phyloP scores from a whole-genome alignment of 2,797 vertebrate genomes.

The Tolypeutes matacus region DNA sequence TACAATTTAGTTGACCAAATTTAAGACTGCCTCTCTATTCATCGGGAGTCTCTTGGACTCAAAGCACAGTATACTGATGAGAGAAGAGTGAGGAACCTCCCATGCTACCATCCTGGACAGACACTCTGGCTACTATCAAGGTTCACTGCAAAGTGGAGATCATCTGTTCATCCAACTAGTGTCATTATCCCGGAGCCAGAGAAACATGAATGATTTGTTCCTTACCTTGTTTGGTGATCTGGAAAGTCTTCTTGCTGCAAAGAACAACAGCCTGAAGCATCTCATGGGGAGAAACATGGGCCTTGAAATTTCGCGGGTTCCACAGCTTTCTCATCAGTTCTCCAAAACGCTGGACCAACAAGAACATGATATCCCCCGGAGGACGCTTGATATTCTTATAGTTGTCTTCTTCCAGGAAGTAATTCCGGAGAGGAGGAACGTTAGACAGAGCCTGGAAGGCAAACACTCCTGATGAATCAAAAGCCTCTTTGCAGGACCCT shows the following conservation, averaged over 20 bases:
- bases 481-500: fast-evolving
- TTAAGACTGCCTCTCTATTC: neutral
- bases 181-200: neutral
- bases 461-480: neutral
- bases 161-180: neutral
- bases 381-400: constrained; percentile 94
- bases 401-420: constrained; percentile 98
- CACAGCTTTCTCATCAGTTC: constrained; percentile 98
- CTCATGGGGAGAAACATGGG: constrained; percentile 98
- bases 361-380: constrained; percentile 98
- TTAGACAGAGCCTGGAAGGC: constrained; percentile 94
- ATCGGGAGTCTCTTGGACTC: neutral
- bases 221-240: constrained; percentile 97
- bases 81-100: neutral
- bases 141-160: neutral
- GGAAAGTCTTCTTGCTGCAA: constrained; percentile 99
- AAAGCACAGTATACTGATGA: neutral
- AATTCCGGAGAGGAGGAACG: constrained; percentile 96
- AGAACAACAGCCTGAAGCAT: constrained; percentile 99
- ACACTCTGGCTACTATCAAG: neutral
- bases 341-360: constrained; percentile 97
- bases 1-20: neutral
- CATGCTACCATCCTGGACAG: neutral
- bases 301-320: constrained; percentile 99
- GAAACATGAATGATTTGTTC: neutral